Evolutionary conservation across 1,140 invertebrate genomes (phyloP).

Genomic region (Harpegnathos saltator): DNA sequence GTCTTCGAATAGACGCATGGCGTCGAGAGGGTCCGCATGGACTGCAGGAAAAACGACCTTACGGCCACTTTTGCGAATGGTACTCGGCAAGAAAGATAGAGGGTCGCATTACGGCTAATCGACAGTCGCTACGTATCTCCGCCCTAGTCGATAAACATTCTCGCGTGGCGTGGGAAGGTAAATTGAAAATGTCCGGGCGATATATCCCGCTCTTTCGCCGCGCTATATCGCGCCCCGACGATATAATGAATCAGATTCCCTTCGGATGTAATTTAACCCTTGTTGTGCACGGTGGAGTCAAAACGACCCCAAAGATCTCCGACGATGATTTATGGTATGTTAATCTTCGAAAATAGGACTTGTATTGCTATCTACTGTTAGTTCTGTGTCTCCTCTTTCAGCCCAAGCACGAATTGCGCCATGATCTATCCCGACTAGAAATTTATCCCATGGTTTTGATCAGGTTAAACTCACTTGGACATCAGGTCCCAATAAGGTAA

Average conservation of each 20-base stretch:
- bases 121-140: background rate
- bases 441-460: no score
- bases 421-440: no score
- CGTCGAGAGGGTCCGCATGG: background rate
- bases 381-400: no score
- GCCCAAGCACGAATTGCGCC: no score
- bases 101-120: constrained; percentile 40
- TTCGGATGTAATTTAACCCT: background rate
- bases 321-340: no score
- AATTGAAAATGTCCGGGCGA: background rate
- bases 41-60: constrained; percentile 37
- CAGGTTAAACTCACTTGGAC: no score
- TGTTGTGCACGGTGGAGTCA: no score
- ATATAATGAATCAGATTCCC: background rate
- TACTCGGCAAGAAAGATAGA: constrained; percentile 17
- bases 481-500: no score
- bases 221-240: no score
- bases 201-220: background rate
- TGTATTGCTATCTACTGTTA: no score
- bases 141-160: constrained; percentile 9
- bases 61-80: constrained; percentile 45
- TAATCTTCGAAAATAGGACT: no score
- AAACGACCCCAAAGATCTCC: no score
- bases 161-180: background rate
- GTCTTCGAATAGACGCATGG: constrained; percentile 30